Evolutionary conservation across 2,113 vertebrate species (phyloP).

Genomic region (Caranx ignobilis): DNA sequence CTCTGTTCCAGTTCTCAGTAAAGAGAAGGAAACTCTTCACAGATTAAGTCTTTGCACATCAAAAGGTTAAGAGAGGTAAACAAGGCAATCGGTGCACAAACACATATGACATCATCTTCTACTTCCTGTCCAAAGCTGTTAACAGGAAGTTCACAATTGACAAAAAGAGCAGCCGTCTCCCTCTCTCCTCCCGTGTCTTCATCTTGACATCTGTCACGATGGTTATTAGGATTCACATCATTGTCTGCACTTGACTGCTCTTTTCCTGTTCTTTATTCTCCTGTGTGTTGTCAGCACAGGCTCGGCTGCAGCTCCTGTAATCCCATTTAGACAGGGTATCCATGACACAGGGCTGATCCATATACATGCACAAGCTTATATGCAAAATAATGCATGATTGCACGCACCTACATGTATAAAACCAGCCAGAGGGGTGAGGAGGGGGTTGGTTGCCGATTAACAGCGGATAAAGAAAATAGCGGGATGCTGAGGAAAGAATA

Average conservation of each 20-base stretch:
- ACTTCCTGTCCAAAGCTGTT: slow-evolving; percentile 54
- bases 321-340: slow-evolving; percentile 44
- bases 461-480: slow-evolving; percentile 17
- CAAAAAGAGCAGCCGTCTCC: slow-evolving; percentile 32
- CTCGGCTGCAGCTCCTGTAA: slow-evolving; percentile 33
- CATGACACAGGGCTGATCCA: slow-evolving; percentile 14
- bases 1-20: slow-evolving; percentile 1
- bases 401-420: slow-evolving; percentile 2
- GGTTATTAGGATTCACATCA: not conserved
- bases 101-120: slow-evolving; percentile 42
- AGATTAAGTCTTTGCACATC: slow-evolving; percentile 2
- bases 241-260: not conserved
- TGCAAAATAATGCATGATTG: not conserved
- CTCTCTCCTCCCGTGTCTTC: slow-evolving; percentile 20
- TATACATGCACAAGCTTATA: not conserved
- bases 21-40: not conserved
- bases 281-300: not conserved
- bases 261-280: slow-evolving; percentile 21
- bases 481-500: slow-evolving; percentile 25
- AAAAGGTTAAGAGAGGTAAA: slow-evolving; percentile 10
- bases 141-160: slow-evolving; percentile 54
- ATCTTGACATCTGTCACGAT: slow-evolving; percentile 5
- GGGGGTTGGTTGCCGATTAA: slow-evolving; percentile 32
- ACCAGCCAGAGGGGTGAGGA: slow-evolving; percentile 4
- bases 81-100: slow-evolving; percentile 22